Conservation (phyloP, 1,140 invertebrate species). For the Polypedilum vanderplanki region DNA sequence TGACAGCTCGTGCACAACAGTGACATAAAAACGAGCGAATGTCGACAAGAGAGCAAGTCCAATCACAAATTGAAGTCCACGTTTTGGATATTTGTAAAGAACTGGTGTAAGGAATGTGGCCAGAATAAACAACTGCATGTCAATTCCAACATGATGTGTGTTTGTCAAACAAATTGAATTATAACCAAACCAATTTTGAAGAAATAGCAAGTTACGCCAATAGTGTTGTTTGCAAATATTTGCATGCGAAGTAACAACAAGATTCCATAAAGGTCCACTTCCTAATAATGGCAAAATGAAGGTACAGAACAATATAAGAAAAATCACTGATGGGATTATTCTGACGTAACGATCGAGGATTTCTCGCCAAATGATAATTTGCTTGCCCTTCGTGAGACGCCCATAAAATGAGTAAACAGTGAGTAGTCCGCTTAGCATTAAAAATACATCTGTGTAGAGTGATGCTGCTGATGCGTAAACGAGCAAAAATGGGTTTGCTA, state of each 20-base stretch:
- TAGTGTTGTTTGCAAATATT: conserved; percentile 52
- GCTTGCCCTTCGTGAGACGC: conserved; percentile 50
- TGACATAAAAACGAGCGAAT: conserved; percentile 55
- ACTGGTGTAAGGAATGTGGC: conserved; percentile 60
- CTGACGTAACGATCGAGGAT: conserved; percentile 51
- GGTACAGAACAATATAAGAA: conserved; percentile 57
- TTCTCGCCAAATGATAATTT: conserved; percentile 53
- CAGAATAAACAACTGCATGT: conserved; percentile 68
- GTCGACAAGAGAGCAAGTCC: conserved; percentile 54
- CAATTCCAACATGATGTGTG: conserved; percentile 67
- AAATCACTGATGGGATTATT: conserved; percentile 51
- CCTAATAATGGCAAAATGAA: conserved; percentile 54
- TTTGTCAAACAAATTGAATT: conserved; percentile 60
- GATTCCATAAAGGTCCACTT: conserved; percentile 55
- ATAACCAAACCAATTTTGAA: conserved; percentile 57
- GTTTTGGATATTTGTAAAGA: conserved; percentile 56
- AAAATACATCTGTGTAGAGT: conserved; percentile 69
- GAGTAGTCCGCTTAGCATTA: conserved; percentile 65
- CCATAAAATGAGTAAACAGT: conserved; percentile 59
- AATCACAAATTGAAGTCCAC: conserved; percentile 49
- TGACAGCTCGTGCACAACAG: conserved; percentile 54
- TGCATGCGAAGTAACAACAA: conserved; percentile 54
- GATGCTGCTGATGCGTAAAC: conserved; percentile 48
- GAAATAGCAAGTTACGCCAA: conserved; percentile 56
- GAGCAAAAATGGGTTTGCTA: conserved; percentile 7